A percentile compares a stretch with the other conserved stretches of the same genome.
phyloP scores from a whole-genome alignment of 2,113 vertebrate genomes.

The Galeopterus variegatus region DNA sequence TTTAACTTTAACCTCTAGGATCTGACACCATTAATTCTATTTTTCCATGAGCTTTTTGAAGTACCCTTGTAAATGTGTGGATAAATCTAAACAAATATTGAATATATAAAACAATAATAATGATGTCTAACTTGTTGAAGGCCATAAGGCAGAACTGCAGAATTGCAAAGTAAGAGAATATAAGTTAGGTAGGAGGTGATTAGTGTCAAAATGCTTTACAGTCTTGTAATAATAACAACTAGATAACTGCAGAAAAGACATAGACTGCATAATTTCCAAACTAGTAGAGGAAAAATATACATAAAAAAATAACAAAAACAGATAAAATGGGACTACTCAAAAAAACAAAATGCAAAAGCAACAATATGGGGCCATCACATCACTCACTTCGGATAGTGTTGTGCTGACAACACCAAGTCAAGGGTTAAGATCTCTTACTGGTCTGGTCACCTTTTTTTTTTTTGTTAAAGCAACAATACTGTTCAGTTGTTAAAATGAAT shows the following conservation, averaged over 20 bases:
- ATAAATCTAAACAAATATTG: conserved; percentile 1
- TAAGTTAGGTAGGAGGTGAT: background rate
- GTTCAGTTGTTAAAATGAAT: conserved; percentile 34
- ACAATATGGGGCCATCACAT: too few relatives aligned
- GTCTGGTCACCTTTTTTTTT: too few relatives aligned
- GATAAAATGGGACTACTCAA: background rate
- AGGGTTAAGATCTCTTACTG: too few relatives aligned
- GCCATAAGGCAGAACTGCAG: background rate
- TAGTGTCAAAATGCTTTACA: conserved; percentile 4
- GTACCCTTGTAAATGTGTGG: background rate
- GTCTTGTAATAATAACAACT: conserved; percentile 32
- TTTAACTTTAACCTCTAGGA: too few relatives aligned
- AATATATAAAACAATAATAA: conserved; percentile 15
- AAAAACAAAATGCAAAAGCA: background rate
- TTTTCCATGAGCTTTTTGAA: too few relatives aligned
- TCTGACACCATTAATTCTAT: too few relatives aligned
- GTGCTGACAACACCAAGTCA: too few relatives aligned
- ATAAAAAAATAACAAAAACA: background rate
- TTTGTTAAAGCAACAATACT: too few relatives aligned
- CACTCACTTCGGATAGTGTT: too few relatives aligned
- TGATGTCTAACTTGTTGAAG: background rate
- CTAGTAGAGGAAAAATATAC: background rate
- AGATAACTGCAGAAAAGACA: background rate
- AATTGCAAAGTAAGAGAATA: conserved; percentile 6
- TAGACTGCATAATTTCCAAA: background rate